These are phyloP conservation scores for Chanos chanos DNA, from an alignment of 2,797 vertebrate species.

Conservation along the genomic window DNA sequence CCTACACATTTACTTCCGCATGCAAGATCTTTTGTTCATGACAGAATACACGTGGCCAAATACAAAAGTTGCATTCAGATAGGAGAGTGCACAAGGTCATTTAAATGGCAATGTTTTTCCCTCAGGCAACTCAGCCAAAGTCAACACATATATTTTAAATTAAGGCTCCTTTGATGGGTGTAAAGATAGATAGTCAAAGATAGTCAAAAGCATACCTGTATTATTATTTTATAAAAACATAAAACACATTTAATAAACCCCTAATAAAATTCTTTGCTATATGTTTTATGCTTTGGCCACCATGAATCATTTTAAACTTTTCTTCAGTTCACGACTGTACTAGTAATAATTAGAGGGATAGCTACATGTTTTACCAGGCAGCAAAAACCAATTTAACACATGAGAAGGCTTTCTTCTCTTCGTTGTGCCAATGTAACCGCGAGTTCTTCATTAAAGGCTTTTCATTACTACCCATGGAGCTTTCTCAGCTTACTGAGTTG, in stretches of 20 bases:
- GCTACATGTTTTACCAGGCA: background rate
- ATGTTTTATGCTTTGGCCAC: too few species aligned
- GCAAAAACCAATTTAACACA: conserved; percentile 8
- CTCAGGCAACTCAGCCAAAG: too few species aligned
- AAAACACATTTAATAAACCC: too few species aligned
- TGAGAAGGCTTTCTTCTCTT: background rate
- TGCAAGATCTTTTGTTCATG: conserved; percentile 14
- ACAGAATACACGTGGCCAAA: background rate
- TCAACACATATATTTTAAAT: too few species aligned
- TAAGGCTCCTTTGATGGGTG: too few species aligned
- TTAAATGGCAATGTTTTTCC: too few species aligned
- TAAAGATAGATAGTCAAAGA: too few species aligned
- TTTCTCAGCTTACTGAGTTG: background rate
- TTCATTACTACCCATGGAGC: background rate
- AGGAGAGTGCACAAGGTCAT: background rate
- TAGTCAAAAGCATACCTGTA: too few species aligned
- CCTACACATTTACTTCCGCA: conserved; percentile 1
- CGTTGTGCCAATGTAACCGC: background rate
- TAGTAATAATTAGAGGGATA: background rate
- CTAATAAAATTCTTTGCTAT: too few species aligned
- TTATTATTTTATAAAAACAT: too few species aligned
- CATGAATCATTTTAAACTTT: background rate
- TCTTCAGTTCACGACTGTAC: background rate
- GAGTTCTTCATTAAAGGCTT: background rate
- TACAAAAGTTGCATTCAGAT: conserved; percentile 8